Evolutionary conservation across 2,888 invertebrate genomes (phyloP).

Genomic region (Spisula subtruncata): DNA sequence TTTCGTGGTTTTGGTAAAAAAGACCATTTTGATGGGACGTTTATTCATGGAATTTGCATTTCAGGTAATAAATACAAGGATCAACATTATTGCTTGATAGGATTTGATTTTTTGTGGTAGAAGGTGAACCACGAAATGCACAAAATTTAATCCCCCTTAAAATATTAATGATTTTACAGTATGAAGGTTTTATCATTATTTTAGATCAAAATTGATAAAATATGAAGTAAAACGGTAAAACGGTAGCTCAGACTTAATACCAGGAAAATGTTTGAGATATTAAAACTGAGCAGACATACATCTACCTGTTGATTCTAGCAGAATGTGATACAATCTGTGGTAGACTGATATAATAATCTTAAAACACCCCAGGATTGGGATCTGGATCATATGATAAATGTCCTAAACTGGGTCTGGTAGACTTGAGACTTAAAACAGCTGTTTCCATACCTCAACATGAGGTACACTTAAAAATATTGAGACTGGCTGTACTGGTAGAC

Average conservation of each 20-base stretch:
- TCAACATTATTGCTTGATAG: too few relatives aligned
- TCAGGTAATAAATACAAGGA: too few relatives aligned
- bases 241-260: neutral
- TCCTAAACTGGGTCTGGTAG: neutral
- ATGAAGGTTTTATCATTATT: too few relatives aligned
- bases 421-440: conserved; percentile 12
- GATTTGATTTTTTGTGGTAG: too few relatives aligned
- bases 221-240: too few relatives aligned
- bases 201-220: too few relatives aligned
- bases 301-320: conserved; percentile 15
- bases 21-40: too few relatives aligned
- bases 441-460: neutral
- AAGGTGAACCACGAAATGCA: too few relatives aligned
- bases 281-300: neutral
- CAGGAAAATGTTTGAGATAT: neutral
- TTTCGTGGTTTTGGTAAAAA: too few relatives aligned
- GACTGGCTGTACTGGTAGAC: neutral
- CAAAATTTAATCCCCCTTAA: too few relatives aligned
- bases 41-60: too few relatives aligned
- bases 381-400: conserved; percentile 4
- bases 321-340: neutral
- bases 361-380: neutral
- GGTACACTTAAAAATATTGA: neutral
- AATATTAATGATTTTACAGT: too few relatives aligned
- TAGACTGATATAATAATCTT: conserved; percentile 15